Evolutionary conservation across 2,113 vertebrate species (phyloP).

Genomic region (Erythrocercus mccallii): DNA sequence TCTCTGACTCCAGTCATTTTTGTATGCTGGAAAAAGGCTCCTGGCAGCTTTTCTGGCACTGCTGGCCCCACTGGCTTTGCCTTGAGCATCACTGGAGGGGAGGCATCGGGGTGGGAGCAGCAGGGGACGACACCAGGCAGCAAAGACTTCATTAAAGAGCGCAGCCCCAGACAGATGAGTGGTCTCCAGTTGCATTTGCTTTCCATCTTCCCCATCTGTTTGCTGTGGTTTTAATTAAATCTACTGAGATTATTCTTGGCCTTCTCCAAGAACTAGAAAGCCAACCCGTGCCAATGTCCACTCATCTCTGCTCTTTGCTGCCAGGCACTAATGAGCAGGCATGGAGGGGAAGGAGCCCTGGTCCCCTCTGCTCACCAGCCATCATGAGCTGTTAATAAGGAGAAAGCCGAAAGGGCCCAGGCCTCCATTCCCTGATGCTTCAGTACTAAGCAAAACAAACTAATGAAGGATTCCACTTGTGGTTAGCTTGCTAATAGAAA

Average conservation of each 20-base stretch:
- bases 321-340: slow-evolving; percentile 92
- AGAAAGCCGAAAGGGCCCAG: slow-evolving; percentile 79
- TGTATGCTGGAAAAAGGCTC: slow-evolving; percentile 40
- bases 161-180: slow-evolving; percentile 89
- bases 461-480: slow-evolving; percentile 79
- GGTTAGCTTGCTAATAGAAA: slow-evolving; percentile 78
- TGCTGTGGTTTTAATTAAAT: slow-evolving; percentile 97
- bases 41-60: slow-evolving; percentile 59
- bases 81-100: slow-evolving; percentile 74
- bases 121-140: slow-evolving; percentile 55
- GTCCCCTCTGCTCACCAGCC: slow-evolving; percentile 78
- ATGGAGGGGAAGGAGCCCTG: slow-evolving; percentile 61
- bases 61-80: slow-evolving; percentile 58
- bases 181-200: slow-evolving; percentile 87
- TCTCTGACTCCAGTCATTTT: background rate
- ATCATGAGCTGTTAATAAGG: slow-evolving; percentile 94
- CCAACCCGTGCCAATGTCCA: slow-evolving; percentile 87
- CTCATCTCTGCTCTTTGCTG: slow-evolving; percentile 83
- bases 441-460: slow-evolving; percentile 71
- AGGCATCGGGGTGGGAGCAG: slow-evolving; percentile 70
- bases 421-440: slow-evolving; percentile 60
- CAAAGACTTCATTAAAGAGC: slow-evolving; percentile 83
- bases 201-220: slow-evolving; percentile 97
- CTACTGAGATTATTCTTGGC: slow-evolving; percentile 91
- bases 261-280: slow-evolving; percentile 80